Evolutionary conservation across 2,888 invertebrate species (phyloP), one percentile per base, ranked within the genome.

Genomic region (Macaria notata): DNA sequence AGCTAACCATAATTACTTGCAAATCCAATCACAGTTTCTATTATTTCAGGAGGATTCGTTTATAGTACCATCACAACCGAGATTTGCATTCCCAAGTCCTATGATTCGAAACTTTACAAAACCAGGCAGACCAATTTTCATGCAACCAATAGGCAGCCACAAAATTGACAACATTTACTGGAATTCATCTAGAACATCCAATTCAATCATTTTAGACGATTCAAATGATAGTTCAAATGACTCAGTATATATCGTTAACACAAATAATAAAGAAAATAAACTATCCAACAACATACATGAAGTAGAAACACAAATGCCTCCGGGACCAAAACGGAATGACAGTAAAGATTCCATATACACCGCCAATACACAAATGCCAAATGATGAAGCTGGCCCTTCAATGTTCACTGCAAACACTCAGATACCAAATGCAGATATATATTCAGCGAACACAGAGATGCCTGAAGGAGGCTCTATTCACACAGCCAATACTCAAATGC

Each of bases 11-110:
- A 19, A 19, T 19, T 19, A 19, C 19, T 19, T 19, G 19, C 19
- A 19, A 38, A 7, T 38, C 8, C 38, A 41, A 41, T 41, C 9
- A 41, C 3, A 41, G 5, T 8, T 8, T 41, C 41, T 41, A 59
- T 87, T 83, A 31, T 19, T 19, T 19, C 80, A 90, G 90, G 90
- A 91, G 52, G 88, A 88, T 49, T 89, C 90, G 0, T 83, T 86
- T 60, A 70, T 85, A 54, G 73, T 72, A 45, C 73, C 81, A 52
- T 81, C 86, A 59, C 86, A 86, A 64, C 70, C 75, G 8, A 80
- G 76, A 65, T 54, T 47, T 31, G 45, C 51, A 65, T 62, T 9
- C 56, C 70, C 59, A 69, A 68, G 54, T 75, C 76, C 49, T 76
- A 73, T 70, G 76, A 74, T 63, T 71, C 82, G 70, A 43, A 74